A percentile compares a stretch with the other conserved stretches of the same genome.
Conservation (phyloP, 2,888 invertebrate species). For the Netelia melanura region DNA sequence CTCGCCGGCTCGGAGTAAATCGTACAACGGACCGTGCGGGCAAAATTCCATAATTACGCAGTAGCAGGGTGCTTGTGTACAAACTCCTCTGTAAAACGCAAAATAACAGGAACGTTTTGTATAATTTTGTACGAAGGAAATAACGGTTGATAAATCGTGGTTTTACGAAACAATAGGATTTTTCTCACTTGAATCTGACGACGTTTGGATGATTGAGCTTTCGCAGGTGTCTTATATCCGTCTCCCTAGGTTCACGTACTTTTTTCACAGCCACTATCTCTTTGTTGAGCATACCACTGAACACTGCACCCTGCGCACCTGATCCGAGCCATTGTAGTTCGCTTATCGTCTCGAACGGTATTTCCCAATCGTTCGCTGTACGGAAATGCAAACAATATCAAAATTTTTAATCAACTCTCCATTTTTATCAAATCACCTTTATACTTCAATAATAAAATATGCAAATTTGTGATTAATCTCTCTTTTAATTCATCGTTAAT, state of each 20-base stretch:
- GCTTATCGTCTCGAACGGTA: constrained; percentile 95
- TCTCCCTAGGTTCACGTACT: constrained; percentile 95
- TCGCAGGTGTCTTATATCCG: constrained; percentile 95
- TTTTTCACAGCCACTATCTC: constrained; percentile 98
- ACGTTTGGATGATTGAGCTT: constrained; percentile 98
- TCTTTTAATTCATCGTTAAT: no score
- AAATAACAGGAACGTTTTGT: constrained; percentile 10
- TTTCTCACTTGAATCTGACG: constrained; percentile 90
- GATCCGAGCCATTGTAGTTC: constrained; percentile 96
- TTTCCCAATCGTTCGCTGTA: constrained; percentile 95
- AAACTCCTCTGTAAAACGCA: constrained; percentile 91
- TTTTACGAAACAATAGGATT: not conserved
- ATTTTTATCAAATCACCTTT: not conserved
- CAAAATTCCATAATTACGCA: constrained; percentile 99
- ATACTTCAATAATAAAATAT: not conserved
- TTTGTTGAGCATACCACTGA: constrained; percentile 92
- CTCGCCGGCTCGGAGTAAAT: constrained; percentile 93
- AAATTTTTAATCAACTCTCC: not conserved
- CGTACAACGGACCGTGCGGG: constrained; percentile 97
- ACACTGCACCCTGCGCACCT: constrained; percentile 98
- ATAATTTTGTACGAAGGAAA: constrained; percentile 9
- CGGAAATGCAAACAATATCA: not conserved
- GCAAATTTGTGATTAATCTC: no score
- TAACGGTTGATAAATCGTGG: not conserved
- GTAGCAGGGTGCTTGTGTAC: constrained; percentile 95